These are phyloP conservation scores for Rhingia campestris DNA, from an alignment of 2,888 invertebrate genomes.

Conservation along the genomic window DNA sequence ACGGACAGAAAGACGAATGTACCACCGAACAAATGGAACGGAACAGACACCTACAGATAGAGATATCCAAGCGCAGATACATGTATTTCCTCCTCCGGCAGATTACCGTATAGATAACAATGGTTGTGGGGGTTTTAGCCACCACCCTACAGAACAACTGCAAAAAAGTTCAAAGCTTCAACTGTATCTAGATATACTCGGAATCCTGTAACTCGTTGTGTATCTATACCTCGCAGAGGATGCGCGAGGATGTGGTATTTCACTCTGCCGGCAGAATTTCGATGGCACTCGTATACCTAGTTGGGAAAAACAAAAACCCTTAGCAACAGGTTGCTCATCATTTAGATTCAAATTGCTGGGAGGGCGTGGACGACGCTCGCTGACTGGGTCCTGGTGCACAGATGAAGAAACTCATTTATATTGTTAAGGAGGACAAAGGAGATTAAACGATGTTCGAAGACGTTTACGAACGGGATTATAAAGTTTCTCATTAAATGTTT, in stretches of 20 bases:
- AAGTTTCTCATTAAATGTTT: conserved; percentile 68
- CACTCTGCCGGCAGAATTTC: neutral
- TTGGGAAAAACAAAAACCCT: neutral
- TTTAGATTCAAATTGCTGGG: conserved; percentile 2
- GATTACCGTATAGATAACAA: neutral
- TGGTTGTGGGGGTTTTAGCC: neutral
- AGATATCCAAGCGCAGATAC: conserved; percentile 19
- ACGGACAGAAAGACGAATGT: conserved; percentile 20
- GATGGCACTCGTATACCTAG: neutral
- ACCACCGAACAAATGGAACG: conserved; percentile 2
- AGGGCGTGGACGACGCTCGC: neutral
- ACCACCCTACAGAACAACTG: neutral
- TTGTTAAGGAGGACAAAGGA: conserved; percentile 22
- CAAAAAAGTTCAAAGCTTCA: too few species aligned
- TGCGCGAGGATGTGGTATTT: neutral
- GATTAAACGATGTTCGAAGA: conserved; percentile 25
- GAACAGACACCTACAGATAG: conserved; percentile 9
- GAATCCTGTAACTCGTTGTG: too few species aligned
- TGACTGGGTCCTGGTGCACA: neutral
- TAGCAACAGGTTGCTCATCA: conserved; percentile 4
- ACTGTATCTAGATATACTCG: too few species aligned
- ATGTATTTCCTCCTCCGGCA: conserved; percentile 9
- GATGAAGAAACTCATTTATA: conserved; percentile 32
- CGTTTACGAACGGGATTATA: conserved; percentile 47
- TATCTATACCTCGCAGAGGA: too few species aligned